These are phyloP conservation scores for Aphelocoma californica DNA, from an alignment of 2,797 vertebrate species.

Conservation along the genomic window DNA sequence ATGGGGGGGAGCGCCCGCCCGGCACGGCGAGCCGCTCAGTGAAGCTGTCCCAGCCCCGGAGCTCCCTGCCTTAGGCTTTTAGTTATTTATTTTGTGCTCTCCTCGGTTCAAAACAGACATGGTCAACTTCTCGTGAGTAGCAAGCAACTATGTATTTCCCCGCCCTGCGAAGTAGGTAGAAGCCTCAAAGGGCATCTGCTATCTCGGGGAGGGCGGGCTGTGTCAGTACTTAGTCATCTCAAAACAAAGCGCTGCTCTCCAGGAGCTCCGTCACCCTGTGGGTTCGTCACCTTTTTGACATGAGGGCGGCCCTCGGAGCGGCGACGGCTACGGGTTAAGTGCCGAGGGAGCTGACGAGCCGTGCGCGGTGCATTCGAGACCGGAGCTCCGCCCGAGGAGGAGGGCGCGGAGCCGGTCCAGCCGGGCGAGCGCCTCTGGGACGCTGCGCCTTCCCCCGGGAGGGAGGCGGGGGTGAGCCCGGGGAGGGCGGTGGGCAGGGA, in stretches of 20 bases:
- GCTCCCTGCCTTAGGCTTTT: neutral
- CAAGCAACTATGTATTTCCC: neutral
- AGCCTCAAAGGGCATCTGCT: neutral
- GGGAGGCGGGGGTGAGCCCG: neutral
- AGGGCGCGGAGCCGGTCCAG: neutral
- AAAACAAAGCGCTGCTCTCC: neutral
- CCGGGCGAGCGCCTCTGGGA: neutral
- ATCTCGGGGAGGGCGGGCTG: neutral
- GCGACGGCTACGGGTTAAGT: neutral
- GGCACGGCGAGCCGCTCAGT: no score
- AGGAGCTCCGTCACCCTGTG: neutral
- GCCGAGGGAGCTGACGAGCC: neutral
- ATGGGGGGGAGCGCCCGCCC: neutral
- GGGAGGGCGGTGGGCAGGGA: neutral
- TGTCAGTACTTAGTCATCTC: neutral
- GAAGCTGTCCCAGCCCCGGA: neutral
- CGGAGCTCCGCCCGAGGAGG: neutral
- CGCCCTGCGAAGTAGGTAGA: neutral
- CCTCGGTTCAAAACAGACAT: neutral
- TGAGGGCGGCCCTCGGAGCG: neutral
- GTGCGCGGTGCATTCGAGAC: neutral
- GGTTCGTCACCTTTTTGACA: neutral
- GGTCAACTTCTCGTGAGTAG: neutral
- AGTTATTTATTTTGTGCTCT: neutral
- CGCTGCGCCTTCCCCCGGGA: neutral